A percentile compares a stretch with the other conserved stretches of the same genome.
Evolutionary conservation across 2,797 vertebrate genomes (phyloP).

Genomic region (Centroberyx gerrardi): DNA sequence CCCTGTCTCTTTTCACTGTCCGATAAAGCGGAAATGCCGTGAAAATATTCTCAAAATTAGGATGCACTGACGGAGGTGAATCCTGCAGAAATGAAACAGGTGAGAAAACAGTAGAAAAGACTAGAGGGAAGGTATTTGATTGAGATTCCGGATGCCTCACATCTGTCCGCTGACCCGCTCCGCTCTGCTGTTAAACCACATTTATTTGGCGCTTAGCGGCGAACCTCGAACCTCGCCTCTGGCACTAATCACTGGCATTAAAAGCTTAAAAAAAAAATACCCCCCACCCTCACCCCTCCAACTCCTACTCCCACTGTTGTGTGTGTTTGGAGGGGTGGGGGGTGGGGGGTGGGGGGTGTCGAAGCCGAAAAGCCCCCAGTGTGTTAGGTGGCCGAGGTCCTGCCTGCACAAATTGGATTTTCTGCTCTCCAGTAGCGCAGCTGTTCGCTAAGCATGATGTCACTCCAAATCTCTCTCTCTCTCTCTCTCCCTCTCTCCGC

Average conservation of each 20-base stretch:
- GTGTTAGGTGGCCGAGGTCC: slow-evolving; percentile 49
- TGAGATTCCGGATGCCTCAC: slow-evolving; percentile 16
- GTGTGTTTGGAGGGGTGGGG: slow-evolving; percentile 18
- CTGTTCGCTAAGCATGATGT: slow-evolving; percentile 52
- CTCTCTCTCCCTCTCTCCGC: background rate
- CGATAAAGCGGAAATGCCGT: too few species aligned
- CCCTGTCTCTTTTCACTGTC: too few species aligned
- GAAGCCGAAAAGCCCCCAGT: slow-evolving; percentile 41
- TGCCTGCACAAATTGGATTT: slow-evolving; percentile 69
- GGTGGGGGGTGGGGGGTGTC: slow-evolving; percentile 9
- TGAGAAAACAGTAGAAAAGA: too few species aligned
- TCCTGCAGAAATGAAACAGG: background rate
- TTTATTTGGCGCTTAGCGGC: slow-evolving; percentile 34
- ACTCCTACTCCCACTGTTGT: background rate
- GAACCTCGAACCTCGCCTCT: slow-evolving; percentile 35
- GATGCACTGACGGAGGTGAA: background rate
- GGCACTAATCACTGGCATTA: slow-evolving; percentile 41
- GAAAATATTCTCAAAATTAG: too few species aligned
- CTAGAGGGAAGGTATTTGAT: too few species aligned
- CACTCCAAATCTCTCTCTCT: slow-evolving; percentile 29
- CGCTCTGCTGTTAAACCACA: slow-evolving; percentile 21
- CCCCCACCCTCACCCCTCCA: too few species aligned
- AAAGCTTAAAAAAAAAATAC: slow-evolving; percentile 42
- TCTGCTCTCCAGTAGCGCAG: slow-evolving; percentile 61
- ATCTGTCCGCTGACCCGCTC: slow-evolving; percentile 50